Evolutionary conservation across 2,113 vertebrate species (phyloP), one percentile per base, ranked within the genome.

Genomic region (Helogale parvula): DNA sequence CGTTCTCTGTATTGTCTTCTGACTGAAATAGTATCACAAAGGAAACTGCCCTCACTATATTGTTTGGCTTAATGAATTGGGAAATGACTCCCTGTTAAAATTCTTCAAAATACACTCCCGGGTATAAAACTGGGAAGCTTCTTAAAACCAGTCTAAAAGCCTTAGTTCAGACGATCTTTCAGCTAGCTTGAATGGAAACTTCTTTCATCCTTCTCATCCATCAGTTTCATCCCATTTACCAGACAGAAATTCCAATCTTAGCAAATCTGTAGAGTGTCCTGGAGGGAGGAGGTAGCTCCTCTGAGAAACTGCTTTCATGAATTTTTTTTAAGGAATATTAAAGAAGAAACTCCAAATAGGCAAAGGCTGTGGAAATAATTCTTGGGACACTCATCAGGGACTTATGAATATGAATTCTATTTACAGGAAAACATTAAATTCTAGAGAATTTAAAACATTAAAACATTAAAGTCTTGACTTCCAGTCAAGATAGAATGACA

Each of bases 71-170:
- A 90, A 90, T 88, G 50, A 94, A 47, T 33, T 91, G n/a, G 35
- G 31, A 97, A 96, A 96, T 65, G 13, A 84, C n/a, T 84, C 5
- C n/a, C 47, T 52, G 50, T 80, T 89, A 92, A 96, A 96, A 95
- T 50, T 81, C 29, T 93, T 95, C 38, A 86, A 93, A 93, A 92
- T 90, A 93, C 9, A 86, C 11, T 23, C 17, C 50, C 66, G 29
- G 19, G 76, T 65, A 21, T 88, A 81, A 77, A 72, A 93, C 82
- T 85, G 31, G 31, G 35, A 31, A 12, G 33, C 9, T 87, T 88
- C 94, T 92, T 79, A 47, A 94, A 85, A 54, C 3, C 23, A 82
- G 13, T 38, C 52, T 77, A 41, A 95, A 94, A 76, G 5, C 7
- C 21, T 72, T 76, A 47, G 50, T 74, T 69, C 93, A 94, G 31